phyloP scores from a whole-genome alignment of 2,797 vertebrate genomes.

The Morus bassanus region DNA sequence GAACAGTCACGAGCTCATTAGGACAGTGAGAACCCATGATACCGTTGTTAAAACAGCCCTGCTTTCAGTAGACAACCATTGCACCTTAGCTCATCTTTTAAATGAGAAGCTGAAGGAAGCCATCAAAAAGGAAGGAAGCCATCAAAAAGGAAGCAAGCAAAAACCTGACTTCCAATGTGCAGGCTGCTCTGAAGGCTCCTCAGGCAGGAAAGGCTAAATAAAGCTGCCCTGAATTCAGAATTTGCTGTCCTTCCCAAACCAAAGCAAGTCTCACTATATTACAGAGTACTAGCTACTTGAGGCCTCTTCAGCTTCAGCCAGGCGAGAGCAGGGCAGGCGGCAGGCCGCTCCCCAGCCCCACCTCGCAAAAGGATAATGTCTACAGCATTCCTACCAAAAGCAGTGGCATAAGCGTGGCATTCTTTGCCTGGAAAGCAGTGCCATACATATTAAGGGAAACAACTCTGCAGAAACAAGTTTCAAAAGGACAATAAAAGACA shows the following conservation, averaged over 20 bases:
- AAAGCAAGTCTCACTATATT: not conserved
- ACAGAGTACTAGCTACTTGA: not conserved
- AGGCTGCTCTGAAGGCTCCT: not conserved
- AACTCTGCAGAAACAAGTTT: not conserved
- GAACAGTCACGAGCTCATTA: not conserved
- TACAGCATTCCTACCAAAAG: not conserved
- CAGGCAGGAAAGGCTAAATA: not conserved
- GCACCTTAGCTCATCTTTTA: not conserved
- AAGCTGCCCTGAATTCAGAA: not conserved
- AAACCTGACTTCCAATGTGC: not conserved
- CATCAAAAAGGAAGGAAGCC: not conserved
- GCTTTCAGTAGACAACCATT: not conserved
- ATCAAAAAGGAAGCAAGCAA: not conserved
- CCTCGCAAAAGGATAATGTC: not conserved
- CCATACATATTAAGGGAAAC: not conserved
- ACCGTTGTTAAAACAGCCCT: not conserved
- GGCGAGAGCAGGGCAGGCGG: not conserved
- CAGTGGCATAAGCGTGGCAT: not conserved
- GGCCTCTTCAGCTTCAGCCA: not conserved
- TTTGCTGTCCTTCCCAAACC: not conserved
- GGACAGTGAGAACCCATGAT: not conserved
- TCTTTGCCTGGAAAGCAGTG: not conserved
- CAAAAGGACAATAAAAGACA: not conserved
- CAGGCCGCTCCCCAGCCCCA: not conserved
- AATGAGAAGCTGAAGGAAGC: not conserved